phyloP scores from a whole-genome alignment of 2,113 vertebrate genomes.

The Phalacrocorax aristotelis region DNA sequence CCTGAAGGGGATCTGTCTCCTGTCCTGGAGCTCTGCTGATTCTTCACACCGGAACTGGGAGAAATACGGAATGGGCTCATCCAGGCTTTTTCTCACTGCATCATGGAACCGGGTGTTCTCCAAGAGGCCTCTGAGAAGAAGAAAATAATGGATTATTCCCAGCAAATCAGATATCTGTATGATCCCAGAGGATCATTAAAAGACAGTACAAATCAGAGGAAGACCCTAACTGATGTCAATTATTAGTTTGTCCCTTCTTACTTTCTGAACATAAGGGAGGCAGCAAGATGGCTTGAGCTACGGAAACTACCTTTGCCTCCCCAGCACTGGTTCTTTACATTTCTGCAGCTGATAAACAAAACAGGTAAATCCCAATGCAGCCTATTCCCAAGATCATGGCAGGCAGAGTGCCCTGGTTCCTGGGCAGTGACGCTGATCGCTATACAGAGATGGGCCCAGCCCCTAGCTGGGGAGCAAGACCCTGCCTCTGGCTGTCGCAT shows the following conservation, averaged over 20 bases:
- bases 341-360: not conserved
- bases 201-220: not conserved
- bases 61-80: constrained; percentile 79
- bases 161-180: not conserved
- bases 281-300: not conserved
- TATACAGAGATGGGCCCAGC: not conserved
- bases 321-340: not conserved
- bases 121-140: constrained; percentile 76
- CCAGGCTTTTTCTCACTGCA: constrained; percentile 51
- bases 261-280: not conserved
- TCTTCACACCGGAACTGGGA: constrained; percentile 62
- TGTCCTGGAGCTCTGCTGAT: not conserved
- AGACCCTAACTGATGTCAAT: not conserved
- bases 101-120: constrained; percentile 79
- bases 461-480: not conserved
- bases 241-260: not conserved
- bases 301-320: not conserved
- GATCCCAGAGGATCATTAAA: not conserved
- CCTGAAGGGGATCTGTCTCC: not conserved
- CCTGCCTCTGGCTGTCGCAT: not conserved
- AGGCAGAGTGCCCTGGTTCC: not conserved
- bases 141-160: not conserved
- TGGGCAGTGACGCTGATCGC: not conserved
- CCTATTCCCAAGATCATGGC: not conserved
- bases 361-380: not conserved